Evolutionary conservation across 2,888 invertebrate species (phyloP), one percentile per base, ranked within the genome.

Genomic region (Drosophila barbarae): DNA sequence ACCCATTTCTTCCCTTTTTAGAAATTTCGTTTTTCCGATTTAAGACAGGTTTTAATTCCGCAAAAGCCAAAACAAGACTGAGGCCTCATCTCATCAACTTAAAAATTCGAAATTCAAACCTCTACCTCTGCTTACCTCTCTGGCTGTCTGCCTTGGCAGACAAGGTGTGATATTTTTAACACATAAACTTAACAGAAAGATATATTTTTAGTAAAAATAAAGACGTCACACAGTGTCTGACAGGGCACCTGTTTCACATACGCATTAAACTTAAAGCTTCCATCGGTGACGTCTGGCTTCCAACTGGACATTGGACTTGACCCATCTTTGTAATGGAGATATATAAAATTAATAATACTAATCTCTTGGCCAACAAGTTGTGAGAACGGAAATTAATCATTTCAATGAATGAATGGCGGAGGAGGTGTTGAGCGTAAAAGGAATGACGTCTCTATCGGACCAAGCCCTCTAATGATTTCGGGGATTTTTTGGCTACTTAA

Each of bases 401-500:
- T 30, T 39, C 7, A 34, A 49, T 68, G 61, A 54, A 69, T 69
- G 69, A 36, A 42, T 49, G 34, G 15, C 26, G 28, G 36, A 49
- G 52, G 47, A 60, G 52, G 61, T 50, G 49, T 49, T 36, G 69
- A 47, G 26, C 69, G 69, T 68, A 41, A 34, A 49, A 54, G 28
- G 23, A 60, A 68, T 60, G 53, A 69, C 61, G 69, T 54, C 59
- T 56, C 56, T 41, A 32, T 47, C 23, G 21, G n/a, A 57, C 51
- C 68, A 53, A 54, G 61, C 68, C 61, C 60, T 46, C 57, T 35
- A 46, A 46, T 57, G 28, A 44, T 53, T 23, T 30, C 52, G 67
- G 67, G 67, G 53, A 36, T 69, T 68, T 68, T 68, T 66, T 46
- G 2, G 41, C 69, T 60, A 60, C 53, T 68, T 60, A 69, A 65